These are phyloP conservation scores for Stichodactyla helianthus DNA, from an alignment of 64 coral and sea anemone genomes.

Conservation along the genomic window DNA sequence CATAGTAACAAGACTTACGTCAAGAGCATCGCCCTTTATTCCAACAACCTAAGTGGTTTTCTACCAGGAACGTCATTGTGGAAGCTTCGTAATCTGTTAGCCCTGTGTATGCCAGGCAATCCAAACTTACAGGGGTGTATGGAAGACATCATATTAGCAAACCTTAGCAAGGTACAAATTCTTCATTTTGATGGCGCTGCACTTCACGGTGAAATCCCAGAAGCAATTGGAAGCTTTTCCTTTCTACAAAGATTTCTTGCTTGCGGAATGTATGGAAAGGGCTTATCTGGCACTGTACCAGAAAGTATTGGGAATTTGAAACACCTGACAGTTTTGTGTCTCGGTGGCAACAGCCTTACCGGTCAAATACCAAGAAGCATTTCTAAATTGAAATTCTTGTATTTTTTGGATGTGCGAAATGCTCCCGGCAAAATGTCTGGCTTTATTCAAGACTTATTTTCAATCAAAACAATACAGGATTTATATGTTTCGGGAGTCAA, in stretches of 20 bases:
- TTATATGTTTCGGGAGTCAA: conserved; percentile 26
- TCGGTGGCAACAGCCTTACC: conserved; percentile 24
- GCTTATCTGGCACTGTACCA: conserved; percentile 25
- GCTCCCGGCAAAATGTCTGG: conserved; percentile 28
- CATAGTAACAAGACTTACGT: conserved; percentile 32
- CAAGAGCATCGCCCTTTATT: conserved; percentile 36
- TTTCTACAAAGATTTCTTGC: conserved; percentile 14
- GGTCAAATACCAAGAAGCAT: conserved; percentile 42
- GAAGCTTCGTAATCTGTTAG: conserved; percentile 35
- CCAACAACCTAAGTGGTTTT: conserved; percentile 25
- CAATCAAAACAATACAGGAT: neutral
- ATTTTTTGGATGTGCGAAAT: conserved; percentile 15
- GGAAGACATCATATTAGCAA: conserved; percentile 22
- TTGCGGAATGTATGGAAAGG: conserved; percentile 9
- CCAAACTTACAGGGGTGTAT: conserved; percentile 12
- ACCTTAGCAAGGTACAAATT: conserved; percentile 9
- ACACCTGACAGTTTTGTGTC: neutral
- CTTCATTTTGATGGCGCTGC: conserved; percentile 19
- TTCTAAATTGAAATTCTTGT: conserved; percentile 8
- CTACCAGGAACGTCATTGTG: conserved; percentile 17
- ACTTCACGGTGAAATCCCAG: conserved; percentile 5
- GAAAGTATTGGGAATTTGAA: conserved; percentile 23
- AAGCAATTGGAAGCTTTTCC: neutral
- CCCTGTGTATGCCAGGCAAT: conserved; percentile 24
- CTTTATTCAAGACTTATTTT: neutral